Conservation (phyloP, 2,888 invertebrate species). For the Ochlodes sylvanus region DNA sequence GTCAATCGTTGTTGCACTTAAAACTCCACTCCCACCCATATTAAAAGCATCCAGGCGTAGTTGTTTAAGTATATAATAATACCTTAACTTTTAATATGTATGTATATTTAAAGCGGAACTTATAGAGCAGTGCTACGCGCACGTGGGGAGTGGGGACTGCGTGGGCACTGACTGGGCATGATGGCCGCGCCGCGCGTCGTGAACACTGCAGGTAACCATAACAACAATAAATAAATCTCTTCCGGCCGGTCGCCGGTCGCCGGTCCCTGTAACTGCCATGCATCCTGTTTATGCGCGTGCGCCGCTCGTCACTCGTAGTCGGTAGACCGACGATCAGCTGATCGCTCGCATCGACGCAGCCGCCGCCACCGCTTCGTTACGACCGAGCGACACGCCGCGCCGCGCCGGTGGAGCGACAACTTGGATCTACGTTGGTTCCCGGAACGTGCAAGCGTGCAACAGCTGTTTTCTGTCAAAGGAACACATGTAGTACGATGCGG, state of each 20-base stretch:
- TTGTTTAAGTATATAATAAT: no score
- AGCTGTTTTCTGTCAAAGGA: conserved; percentile 61
- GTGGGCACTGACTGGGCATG: no score
- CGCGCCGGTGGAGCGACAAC: no score
- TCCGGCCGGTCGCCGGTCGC: conserved; percentile 18
- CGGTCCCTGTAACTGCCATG: conserved; percentile 17
- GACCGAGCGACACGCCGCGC: not conserved
- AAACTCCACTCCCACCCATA: no score
- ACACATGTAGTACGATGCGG: conserved; percentile 49
- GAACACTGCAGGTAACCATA: conserved; percentile 41
- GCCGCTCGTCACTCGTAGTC: conserved; percentile 40
- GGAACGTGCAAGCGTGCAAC: conserved; percentile 52
- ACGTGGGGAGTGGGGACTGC: no score
- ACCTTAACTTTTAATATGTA: no score
- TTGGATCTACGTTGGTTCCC: conserved; percentile 40
- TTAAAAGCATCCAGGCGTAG: no score
- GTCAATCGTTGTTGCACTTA: no score
- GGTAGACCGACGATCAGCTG: conserved; percentile 49
- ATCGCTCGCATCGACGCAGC: no score
- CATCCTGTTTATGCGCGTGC: conserved; percentile 49
- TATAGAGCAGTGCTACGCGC: no score
- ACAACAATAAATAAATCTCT: conserved; percentile 34
- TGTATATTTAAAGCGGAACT: no score
- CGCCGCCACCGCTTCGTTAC: conserved; percentile 8
- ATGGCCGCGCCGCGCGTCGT: not conserved